Base-by-base conservation (phyloP, 2,888 invertebrate genomes). In the Stomorhina lunata region DNA sequence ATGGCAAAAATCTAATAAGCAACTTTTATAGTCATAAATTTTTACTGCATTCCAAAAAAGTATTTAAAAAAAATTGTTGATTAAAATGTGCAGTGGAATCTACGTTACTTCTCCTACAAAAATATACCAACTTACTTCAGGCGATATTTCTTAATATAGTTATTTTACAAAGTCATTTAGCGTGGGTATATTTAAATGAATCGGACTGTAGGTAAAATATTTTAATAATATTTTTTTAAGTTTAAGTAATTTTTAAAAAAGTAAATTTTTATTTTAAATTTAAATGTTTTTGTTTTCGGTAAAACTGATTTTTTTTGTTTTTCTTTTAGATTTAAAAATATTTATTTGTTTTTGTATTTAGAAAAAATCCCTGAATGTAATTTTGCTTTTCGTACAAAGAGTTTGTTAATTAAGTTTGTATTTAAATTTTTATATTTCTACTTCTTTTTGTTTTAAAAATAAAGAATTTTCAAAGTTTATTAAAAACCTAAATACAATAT, bases 311-410 rank as follows among this genome's bases (percentile, higher is more conserved):
- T 61, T 66, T 72, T 73, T 45, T 34, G 61, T 80, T 75, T 63
- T 12, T 77, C 61, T 75, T 81, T 61, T n/a, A n/a, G n/a, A n/a
- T 20, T 29, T 65, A 50, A 22, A 61, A 57, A 50, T 63, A 63
- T 72, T 48, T 7, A 32, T 59, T 78, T 69, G 81, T 85, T 84
- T 59, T 85, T 53, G 2, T 59, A 2, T 66, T 72, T 45, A 72
- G 66, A 84, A 87, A 86, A 86, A 88, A 89, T 89, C 89, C 89
- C 89, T 89, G 89, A 89, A 89, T 87, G 66, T 69, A 88, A 88
- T 89, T 89, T 89, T 89, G 89, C 87, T 88, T 87, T 86, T 87
- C 85, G 86, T 87, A 85, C 80, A 84, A 77, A 79, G 59, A 43
- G 43, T 80, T 57, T 48, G 50, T 76, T 55, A 12, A 34, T 61